These are phyloP conservation scores for Xerus rutilus DNA, from an alignment of 2,797 vertebrate genomes.

Conservation along the genomic window DNA sequence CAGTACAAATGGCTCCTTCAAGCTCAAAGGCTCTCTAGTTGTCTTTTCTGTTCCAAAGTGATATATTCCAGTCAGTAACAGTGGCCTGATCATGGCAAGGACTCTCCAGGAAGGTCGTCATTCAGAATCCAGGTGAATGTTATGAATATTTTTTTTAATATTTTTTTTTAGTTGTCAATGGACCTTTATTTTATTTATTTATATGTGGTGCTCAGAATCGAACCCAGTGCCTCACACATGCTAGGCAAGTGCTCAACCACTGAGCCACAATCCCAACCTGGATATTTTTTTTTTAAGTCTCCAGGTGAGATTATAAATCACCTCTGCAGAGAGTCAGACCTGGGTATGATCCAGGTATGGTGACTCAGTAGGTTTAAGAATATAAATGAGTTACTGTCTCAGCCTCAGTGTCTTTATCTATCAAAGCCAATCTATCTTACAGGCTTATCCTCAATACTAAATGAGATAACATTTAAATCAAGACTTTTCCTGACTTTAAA, in stretches of 20 bases:
- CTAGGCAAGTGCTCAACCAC: too few species aligned
- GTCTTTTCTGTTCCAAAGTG: not conserved
- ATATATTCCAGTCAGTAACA: not conserved
- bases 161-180: too few species aligned
- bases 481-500: not conserved
- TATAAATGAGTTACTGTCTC: not conserved
- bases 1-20: not conserved
- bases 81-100: not conserved
- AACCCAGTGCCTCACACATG: too few species aligned
- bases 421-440: not conserved
- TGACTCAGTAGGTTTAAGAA: not conserved
- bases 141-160: not conserved
- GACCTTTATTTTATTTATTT: too few species aligned
- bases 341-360: not conserved
- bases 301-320: slow-evolving; percentile 27
- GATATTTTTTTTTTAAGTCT: not conserved
- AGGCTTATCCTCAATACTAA: slow-evolving; percentile 31
- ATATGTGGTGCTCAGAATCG: too few species aligned
- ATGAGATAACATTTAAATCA: not conserved
- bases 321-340: not conserved
- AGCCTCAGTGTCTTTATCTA: not conserved
- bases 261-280: too few species aligned
- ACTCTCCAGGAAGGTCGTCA: not conserved
- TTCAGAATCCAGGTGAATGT: not conserved
- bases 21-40: not conserved